phyloP scores from a whole-genome alignment of 2,113 vertebrate species.

The Leptobrachium leishanense region DNA sequence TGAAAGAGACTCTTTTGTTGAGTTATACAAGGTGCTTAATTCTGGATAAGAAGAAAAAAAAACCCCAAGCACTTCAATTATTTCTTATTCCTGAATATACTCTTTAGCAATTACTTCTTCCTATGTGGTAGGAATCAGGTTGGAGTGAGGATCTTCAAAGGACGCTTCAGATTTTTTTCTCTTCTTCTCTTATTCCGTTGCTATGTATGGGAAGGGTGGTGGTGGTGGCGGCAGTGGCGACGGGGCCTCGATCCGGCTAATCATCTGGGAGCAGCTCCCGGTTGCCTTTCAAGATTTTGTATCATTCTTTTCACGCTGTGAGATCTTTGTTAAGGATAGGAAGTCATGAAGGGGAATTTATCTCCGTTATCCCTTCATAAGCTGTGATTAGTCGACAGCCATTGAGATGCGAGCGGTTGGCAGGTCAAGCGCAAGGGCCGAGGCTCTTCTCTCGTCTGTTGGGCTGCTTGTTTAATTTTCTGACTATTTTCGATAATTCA shows the following conservation, averaged over 20 bases:
- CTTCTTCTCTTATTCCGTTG: conserved; percentile 10
- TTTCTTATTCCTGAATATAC: conserved; percentile 48
- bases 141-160: conserved; percentile 25
- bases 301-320: neutral
- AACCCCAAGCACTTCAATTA: conserved; percentile 45
- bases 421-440: neutral
- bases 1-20: conserved; percentile 46
- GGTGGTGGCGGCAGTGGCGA: no score
- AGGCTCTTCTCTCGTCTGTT: neutral
- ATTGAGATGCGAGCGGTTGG: neutral
- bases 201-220: neutral
- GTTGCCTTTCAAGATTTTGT: neutral
- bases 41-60: conserved; percentile 42
- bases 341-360: neutral
- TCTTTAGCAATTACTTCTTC: conserved; percentile 43
- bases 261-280: neutral
- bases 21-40: conserved; percentile 50
- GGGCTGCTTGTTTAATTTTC: neutral
- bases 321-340: neutral
- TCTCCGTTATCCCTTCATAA: neutral
- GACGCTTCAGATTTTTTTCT: conserved; percentile 1
- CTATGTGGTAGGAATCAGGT: conserved; percentile 32
- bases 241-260: neutral
- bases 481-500: no score
- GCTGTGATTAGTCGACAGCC: neutral